A percentile compares a stretch with the other conserved stretches of the same genome.
Evolutionary conservation across 2,113 vertebrate species (phyloP).

Genomic region (Actenoides lindsayi): DNA sequence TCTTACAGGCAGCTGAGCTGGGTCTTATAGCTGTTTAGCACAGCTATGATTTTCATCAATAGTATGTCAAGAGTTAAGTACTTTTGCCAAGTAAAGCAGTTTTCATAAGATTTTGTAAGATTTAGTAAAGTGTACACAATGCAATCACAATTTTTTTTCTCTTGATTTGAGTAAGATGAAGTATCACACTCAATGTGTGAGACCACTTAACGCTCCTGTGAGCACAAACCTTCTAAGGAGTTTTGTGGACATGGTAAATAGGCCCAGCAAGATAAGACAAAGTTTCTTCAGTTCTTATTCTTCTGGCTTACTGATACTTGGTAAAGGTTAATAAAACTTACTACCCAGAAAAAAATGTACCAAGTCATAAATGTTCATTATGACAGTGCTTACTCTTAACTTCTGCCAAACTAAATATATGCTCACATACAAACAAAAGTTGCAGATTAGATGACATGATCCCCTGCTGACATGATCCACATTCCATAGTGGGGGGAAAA

Average conservation of each 20-base stretch:
- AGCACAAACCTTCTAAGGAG: background rate
- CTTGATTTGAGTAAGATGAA: background rate
- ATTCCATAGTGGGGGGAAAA: background rate
- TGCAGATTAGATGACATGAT: background rate
- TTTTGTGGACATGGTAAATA: background rate
- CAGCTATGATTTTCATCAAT: background rate
- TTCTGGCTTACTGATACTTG: background rate
- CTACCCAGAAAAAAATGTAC: background rate
- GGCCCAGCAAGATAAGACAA: background rate
- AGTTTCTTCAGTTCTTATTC: background rate
- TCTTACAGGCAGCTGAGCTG: background rate
- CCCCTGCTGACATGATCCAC: background rate
- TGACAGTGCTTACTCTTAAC: background rate
- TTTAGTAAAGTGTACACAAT: background rate
- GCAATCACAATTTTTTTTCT: background rate
- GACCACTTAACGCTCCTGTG: background rate
- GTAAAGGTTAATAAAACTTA: background rate
- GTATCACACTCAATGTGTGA: background rate
- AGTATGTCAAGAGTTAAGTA: background rate
- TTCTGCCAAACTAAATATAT: conserved; percentile 30
- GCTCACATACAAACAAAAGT: background rate
- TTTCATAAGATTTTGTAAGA: background rate
- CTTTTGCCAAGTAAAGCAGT: background rate
- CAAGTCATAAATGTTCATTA: background rate
- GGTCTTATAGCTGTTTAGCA: background rate